Percentiles rank a stretch among this genome's conserved stretches.
Evolutionary conservation across 2,888 invertebrate species (phyloP).

Genomic region (Heliconius ismenius): DNA sequence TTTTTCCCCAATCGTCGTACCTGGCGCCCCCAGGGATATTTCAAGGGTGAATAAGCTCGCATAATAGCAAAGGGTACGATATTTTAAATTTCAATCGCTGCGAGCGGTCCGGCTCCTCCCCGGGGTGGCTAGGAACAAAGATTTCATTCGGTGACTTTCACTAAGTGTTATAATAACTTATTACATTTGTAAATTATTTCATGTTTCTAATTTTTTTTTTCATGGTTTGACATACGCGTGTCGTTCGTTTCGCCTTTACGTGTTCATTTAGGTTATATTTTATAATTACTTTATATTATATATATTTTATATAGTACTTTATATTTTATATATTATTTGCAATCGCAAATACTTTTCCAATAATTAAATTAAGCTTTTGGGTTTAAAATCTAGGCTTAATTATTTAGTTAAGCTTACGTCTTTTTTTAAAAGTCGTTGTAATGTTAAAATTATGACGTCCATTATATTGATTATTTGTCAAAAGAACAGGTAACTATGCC

Average conservation of each 20-base stretch:
- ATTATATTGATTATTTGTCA: background rate
- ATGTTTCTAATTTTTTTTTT: slow-evolving; percentile 30
- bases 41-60: slow-evolving; percentile 83
- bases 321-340: too few relatives aligned
- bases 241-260: background rate
- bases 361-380: too few relatives aligned
- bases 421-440: background rate
- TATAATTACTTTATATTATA: too few relatives aligned
- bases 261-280: background rate
- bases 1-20: slow-evolving; percentile 81
- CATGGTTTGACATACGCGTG: background rate
- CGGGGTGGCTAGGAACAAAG: slow-evolving; percentile 74
- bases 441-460: background rate
- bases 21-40: slow-evolving; percentile 82
- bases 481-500: background rate
- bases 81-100: slow-evolving; percentile 83
- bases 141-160: slow-evolving; percentile 75
- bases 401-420: background rate
- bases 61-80: slow-evolving; percentile 83
- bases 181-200: slow-evolving; percentile 59
- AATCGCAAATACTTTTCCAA: too few relatives aligned
- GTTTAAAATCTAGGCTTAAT: too few relatives aligned
- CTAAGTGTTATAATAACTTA: slow-evolving; percentile 74
- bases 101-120: slow-evolving; percentile 74
- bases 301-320: too few relatives aligned